phyloP scores from a whole-genome alignment of 2,113 vertebrate genomes.

The Carollia perspicillata region DNA sequence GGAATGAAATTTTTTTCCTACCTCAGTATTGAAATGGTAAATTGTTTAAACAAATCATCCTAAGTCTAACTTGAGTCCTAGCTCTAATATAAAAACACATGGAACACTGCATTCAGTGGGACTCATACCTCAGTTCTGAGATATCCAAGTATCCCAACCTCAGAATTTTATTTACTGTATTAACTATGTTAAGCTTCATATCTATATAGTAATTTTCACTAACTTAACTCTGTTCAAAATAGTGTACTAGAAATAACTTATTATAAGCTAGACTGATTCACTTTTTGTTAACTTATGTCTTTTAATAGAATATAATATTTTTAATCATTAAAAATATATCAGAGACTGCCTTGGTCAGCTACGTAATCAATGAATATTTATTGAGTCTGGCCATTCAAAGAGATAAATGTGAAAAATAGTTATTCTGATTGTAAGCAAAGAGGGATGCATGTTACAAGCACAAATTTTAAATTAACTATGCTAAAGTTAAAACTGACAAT shows the following conservation, averaged over 20 bases:
- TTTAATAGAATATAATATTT: slow-evolving; percentile 27
- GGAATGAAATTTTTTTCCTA: background rate
- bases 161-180: slow-evolving; percentile 45
- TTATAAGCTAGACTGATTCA: background rate
- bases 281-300: background rate
- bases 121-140: background rate
- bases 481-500: background rate
- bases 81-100: background rate
- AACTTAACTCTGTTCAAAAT: background rate
- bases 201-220: background rate
- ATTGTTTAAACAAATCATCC: slow-evolving; percentile 28
- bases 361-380: background rate
- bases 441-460: background rate
- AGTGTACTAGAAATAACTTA: background rate
- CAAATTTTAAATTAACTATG: background rate
- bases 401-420: background rate
- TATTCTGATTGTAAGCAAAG: background rate
- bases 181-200: slow-evolving; percentile 44
- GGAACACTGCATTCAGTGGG: background rate
- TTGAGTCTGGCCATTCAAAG: background rate
- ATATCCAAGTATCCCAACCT: background rate
- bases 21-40: background rate
- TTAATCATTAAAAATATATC: background rate
- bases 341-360: background rate
- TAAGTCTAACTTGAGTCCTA: slow-evolving; percentile 11